Percentiles rank a stretch among this genome's conserved stretches.
phyloP scores from a whole-genome alignment of 2,797 vertebrate genomes.

The Eupleurogrammus muticus region DNA sequence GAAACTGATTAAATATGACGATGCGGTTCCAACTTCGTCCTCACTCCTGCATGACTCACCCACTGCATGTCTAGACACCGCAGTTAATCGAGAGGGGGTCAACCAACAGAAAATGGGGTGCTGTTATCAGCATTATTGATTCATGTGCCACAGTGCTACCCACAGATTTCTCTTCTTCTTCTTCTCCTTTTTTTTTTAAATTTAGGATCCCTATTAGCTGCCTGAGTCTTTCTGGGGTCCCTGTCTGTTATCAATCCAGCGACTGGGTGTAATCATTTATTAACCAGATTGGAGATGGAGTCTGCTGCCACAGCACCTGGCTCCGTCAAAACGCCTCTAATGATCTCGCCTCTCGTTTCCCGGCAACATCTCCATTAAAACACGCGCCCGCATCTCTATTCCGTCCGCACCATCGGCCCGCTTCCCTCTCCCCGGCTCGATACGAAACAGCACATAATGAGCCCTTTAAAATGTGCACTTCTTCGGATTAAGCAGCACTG shows the following conservation, averaged over 20 bases:
- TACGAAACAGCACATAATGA: constrained; percentile 20
- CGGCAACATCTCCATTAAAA: constrained; percentile 45
- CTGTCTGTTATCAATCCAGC: constrained; percentile 47
- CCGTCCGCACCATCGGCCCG: constrained; percentile 4
- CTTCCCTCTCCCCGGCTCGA: background rate
- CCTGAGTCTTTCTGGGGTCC: no score
- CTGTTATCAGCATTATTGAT: constrained; percentile 70
- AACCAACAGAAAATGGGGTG: constrained; percentile 49
- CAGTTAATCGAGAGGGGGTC: constrained; percentile 61
- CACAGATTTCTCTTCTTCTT: constrained; percentile 21
- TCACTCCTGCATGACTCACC: constrained; percentile 51
- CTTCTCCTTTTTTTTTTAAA: background rate
- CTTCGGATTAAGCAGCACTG: constrained; percentile 16
- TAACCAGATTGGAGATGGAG: constrained; percentile 51
- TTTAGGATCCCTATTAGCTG: no score
- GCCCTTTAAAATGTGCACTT: constrained; percentile 29
- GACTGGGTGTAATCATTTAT: constrained; percentile 52
- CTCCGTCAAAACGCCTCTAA: constrained; percentile 49
- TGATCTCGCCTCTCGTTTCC: constrained; percentile 44
- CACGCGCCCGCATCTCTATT: constrained; percentile 31
- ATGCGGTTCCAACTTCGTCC: constrained; percentile 48
- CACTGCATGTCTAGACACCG: constrained; percentile 57
- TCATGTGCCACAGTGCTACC: constrained; percentile 24
- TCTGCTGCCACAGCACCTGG: constrained; percentile 46
- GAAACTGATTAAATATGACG: constrained; percentile 59